Conservation (phyloP, 2,113 vertebrate genomes). For the chimpanzee (Pan troglodytes) region NHGRI_mPanTro3-v2.1_pri NC_072403.2:57798501-57799000, state of each 20-base stretch:
- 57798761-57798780: neutral
- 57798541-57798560: neutral
- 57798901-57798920: neutral
- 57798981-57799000: neutral
- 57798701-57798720: conserved; percentile 16
- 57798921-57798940: neutral
- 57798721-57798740: neutral
- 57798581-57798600: neutral
- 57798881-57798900: conserved; percentile 5
- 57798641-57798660: neutral
- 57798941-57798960: neutral
- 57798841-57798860: conserved; percentile 26
- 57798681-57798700: neutral
- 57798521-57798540: neutral
- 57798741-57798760: conserved; percentile 2
- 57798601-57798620: neutral
- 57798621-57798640: neutral
- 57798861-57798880: neutral
- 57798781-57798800: neutral
- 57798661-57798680: conserved; percentile 22
- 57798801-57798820: neutral
- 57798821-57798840: neutral
- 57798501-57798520: neutral
- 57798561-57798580: neutral
- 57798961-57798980: neutral